Conservation (phyloP, 2,888 invertebrate species). For the Bembecia ichneumoniformis region DNA sequence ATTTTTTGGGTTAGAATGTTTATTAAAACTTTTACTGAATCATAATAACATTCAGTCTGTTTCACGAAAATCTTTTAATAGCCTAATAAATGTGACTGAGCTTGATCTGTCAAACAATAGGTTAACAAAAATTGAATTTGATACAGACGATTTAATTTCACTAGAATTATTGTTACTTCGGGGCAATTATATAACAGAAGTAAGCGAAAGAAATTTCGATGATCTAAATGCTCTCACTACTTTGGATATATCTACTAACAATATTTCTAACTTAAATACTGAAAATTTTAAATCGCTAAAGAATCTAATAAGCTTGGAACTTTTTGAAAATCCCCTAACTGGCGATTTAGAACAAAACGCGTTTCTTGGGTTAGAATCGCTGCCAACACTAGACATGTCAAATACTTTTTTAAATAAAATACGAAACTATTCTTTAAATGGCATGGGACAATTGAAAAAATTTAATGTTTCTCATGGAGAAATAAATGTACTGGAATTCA, state of each 20-base stretch:
- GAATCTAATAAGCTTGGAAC: slow-evolving; percentile 30
- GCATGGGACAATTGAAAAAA: slow-evolving; percentile 31
- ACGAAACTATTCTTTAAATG: slow-evolving; percentile 37
- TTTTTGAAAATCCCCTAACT: slow-evolving; percentile 37
- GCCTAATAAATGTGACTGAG: slow-evolving; percentile 19
- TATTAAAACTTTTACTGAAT: slow-evolving; percentile 28
- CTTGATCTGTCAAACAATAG: slow-evolving; percentile 43
- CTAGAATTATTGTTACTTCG: slow-evolving; percentile 26
- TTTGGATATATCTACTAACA: slow-evolving; percentile 44
- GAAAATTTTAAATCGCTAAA: slow-evolving; percentile 30
- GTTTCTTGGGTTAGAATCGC: slow-evolving; percentile 35
- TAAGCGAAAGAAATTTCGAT: slow-evolving; percentile 27
- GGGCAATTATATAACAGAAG: slow-evolving; percentile 31
- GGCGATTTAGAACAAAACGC: slow-evolving; percentile 29
- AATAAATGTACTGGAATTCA: slow-evolving; percentile 32
- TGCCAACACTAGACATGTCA: slow-evolving; percentile 43
- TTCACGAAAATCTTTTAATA: slow-evolving; percentile 28
- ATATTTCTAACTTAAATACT: slow-evolving; percentile 29
- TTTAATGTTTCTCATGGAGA: slow-evolving; percentile 42
- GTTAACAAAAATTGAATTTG: slow-evolving; percentile 31
- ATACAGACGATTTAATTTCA: slow-evolving; percentile 28
- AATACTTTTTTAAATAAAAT: slow-evolving; percentile 26
- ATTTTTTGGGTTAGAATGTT: slow-evolving; percentile 28
- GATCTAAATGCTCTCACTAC: slow-evolving; percentile 24
- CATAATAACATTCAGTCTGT: slow-evolving; percentile 32